Base-by-base conservation (phyloP, 2,113 vertebrate genomes). In the Porphyrio hochstetteri region DNA sequence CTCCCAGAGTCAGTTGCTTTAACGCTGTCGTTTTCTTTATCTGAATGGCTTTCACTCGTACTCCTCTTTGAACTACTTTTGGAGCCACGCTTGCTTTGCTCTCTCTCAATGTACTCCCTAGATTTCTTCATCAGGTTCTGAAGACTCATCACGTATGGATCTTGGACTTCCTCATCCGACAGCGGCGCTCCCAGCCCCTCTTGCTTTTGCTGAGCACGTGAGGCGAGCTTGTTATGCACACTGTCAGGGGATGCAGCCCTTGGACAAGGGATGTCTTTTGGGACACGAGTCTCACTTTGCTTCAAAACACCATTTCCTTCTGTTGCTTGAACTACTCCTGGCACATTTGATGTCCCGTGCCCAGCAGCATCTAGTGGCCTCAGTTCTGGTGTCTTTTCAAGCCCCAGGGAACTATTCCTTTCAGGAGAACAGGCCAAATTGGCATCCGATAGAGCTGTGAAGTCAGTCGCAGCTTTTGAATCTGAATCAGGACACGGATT, bases 41-140 rank as follows among this genome's bases (percentile, higher is more conserved):
- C 98, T 3, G 98, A 98, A 52, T 96, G 86, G 55, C 96, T 98
- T 92, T 99, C 98, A 4, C 48, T 86, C 48, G 50, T 18, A 48
- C 63, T 96, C 74, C 92, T 96, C 94, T 92, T 96, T 10, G 96
- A 86, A 65, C 13, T 92, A 76, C 65, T 95, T 77, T 97, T 98
- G 36, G 98, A 93, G 79, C 88, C 95, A 15, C 97, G 95, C 69
- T 97, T 97, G 74, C 89, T 97, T 85, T 98, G 98, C 94, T 99
- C 98, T 95, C 93, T 98, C 97, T 99, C 98, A 91, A 99, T 92
- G 42, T 97, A 98, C 72, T 99, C 99, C 83, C 98, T 98, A 7
- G 99, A 99, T 94, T 98, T 99, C 96, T 98, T 99, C 61, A 99
- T 97, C 85, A 99, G 98, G 90, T 98, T 99, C 96, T 99, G 98